Conservation (phyloP, 2,113 vertebrate species). For the Sminthopsis crassicaudata region DNA sequence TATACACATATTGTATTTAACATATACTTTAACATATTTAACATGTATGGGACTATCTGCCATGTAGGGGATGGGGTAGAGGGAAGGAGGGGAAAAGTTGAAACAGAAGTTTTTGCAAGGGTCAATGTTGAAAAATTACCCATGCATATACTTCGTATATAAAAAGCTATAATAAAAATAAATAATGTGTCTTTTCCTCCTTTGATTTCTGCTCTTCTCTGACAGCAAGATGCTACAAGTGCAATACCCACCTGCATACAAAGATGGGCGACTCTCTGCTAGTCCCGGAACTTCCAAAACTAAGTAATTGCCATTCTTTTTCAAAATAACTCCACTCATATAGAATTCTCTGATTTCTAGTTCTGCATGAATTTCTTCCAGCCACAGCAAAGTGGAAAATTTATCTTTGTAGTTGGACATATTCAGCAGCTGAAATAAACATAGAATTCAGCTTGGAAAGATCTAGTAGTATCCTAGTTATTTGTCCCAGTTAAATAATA, state of each 20-base stretch:
- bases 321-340: constrained; percentile 88
- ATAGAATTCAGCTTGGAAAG: neutral
- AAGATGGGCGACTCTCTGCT: constrained; percentile 88
- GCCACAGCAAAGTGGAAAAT: constrained; percentile 93
- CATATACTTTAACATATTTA: no score
- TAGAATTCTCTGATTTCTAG: constrained; percentile 88
- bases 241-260: constrained; percentile 85
- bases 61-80: no score
- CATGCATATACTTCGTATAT: no score
- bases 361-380: constrained; percentile 93
- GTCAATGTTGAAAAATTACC: no score
- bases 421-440: constrained; percentile 85
- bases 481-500: fast-evolving
- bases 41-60: no score
- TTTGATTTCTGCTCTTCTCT: neutral
- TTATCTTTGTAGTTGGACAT: constrained; percentile 86
- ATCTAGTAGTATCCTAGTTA: fast-evolving
- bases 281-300: constrained; percentile 92
- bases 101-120: no score
- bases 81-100: no score
- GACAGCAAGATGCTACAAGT: fast-evolving
- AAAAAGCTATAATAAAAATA: no score
- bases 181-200: fast-evolving
- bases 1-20: no score
- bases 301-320: constrained; percentile 85